Evolutionary conservation across 2,797 vertebrate species (phyloP).

Genomic region (Cyclura pinguis): DNA sequence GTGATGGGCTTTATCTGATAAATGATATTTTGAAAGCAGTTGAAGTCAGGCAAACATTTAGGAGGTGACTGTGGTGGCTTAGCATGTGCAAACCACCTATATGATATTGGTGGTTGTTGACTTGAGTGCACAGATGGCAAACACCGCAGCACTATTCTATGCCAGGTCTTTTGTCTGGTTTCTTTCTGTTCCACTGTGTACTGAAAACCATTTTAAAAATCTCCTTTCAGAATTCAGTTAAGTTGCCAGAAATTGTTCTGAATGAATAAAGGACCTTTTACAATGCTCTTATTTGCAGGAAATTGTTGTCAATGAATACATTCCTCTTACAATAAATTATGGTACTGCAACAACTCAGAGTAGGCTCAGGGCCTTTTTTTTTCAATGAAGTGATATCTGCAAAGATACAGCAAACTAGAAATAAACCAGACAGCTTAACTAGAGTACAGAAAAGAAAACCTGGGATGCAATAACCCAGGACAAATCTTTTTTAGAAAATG

Average conservation of each 20-base stretch:
- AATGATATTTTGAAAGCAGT: neutral
- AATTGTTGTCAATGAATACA: constrained; percentile 47
- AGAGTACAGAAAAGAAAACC: neutral
- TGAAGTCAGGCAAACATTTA: neutral
- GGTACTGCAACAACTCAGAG: constrained; percentile 21
- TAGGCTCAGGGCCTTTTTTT: constrained; percentile 21
- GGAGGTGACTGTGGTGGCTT: constrained; percentile 1
- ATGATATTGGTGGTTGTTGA: constrained; percentile 2
- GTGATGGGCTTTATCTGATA: neutral
- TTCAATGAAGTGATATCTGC: constrained; percentile 24
- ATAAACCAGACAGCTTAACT: constrained; percentile 32
- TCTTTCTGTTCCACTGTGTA: constrained; percentile 16
- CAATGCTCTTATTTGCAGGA: constrained; percentile 10
- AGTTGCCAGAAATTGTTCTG: constrained; percentile 29
- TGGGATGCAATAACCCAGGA: neutral
- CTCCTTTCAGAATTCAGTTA: constrained; percentile 35
- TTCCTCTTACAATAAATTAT: constrained; percentile 20
- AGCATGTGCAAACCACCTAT: fast-evolving
- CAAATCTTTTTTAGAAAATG: neutral
- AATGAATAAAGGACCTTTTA: constrained; percentile 22
- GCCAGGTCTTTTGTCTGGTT: neutral
- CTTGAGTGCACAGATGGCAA: constrained; percentile 20
- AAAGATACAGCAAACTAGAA: neutral
- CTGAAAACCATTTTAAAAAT: constrained; percentile 1
- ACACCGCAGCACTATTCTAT: constrained; percentile 32